Base-by-base conservation (phyloP, 2,888 invertebrate species). In the Acanthosepion pharaonis region DNA sequence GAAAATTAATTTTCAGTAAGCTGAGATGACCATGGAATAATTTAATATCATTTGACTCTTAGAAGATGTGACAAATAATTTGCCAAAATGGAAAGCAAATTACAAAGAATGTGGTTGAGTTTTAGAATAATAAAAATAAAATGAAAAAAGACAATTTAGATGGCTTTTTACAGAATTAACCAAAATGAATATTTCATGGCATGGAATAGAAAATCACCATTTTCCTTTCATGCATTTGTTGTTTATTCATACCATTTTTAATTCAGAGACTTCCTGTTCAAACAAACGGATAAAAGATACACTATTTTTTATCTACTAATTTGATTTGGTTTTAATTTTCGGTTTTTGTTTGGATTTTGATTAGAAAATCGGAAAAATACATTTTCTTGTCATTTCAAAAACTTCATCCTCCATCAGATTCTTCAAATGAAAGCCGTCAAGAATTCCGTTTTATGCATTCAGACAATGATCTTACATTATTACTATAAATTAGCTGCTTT, bases 11-110 rank as follows among this genome's bases (percentile, higher is more conserved):
- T 78, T 78, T 33, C 33, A 33, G 78, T 78, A 78, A 78, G 78
- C n/a, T 78, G 78, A 78, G 78, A 78, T 78, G 78, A 78, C 78
- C 78, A 78, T 33, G n/a, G 78, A 78, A 78, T 78, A 78, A 78
- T 78, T 78, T 78, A 78, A 78, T 78, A 78, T 78, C 78, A 78
- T 78, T 78, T 78, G n/a, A 78, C n/a, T 78, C 78, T n/a, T 33
- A n/a, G 78, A 78, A 78, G 78, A 78, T 33, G 78, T 78, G n/a
- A 78, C 78, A 78, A 78, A 33, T 18, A 78, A 78, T 78, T 78
- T n/a, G 78, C 78, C 18, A 18, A n/a, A n/a, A n/a, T 11, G 18
- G 33, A 33, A 78, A 78, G n/a, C 78, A 78, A 78, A 78, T n/a
- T 78, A 33, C 5, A 11, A 33, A 78, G 78, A 78, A 15, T 15